Evolutionary conservation across 1,140 invertebrate genomes (phyloP), one percentile per base, ranked within the genome.

Genomic region (Orius insidiosus): DNA sequence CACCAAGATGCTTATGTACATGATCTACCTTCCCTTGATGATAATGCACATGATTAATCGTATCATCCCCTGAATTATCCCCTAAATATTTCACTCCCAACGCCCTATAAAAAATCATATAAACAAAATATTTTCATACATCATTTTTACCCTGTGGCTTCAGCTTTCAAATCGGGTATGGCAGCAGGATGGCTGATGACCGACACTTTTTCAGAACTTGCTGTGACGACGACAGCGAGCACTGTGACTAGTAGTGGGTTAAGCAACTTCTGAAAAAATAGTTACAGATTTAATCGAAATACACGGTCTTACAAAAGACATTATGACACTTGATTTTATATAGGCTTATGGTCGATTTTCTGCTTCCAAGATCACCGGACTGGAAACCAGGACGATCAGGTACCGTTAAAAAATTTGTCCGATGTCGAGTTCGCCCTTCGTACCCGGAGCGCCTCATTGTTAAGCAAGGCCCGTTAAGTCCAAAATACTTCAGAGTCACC

Each of bases 11-110:
- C 13, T 46, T 46, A 19, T 46, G 45, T n/a, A 46, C n/a, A 37
- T 46, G 45, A 15, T 46, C 45, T 9, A 46, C 45, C 7, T 36
- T 38, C 2, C 45, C 45, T 19, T 13, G 4, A 38, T 46, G 45
- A 35, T 46, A 46, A 38, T 46, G 45, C 5, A 46, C 35, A 34
- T 46, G 45, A 8, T 46, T 13, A 24, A 46, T 46, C 4, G 45
- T 15, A 10, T 46, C 45, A n/a, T 46, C 45, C 3, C 16, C 45
- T 2, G 33, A 13, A 7, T 33, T 11, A 36, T 30, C 45, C 10
- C 13, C n/a, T 6, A 13, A 33, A 15, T 46, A 18, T 34, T 46
- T 37, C 5, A 37, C 35, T 37, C n/a, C 19, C 10, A 15, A 19
- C 3, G 7, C 9, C 32, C 35, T 46, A 14, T 16, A 35, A 36